Evolutionary conservation across 2,113 vertebrate species (phyloP), one percentile per base, ranked within the genome.

Genomic region (Damaliscus lunatus): DNA sequence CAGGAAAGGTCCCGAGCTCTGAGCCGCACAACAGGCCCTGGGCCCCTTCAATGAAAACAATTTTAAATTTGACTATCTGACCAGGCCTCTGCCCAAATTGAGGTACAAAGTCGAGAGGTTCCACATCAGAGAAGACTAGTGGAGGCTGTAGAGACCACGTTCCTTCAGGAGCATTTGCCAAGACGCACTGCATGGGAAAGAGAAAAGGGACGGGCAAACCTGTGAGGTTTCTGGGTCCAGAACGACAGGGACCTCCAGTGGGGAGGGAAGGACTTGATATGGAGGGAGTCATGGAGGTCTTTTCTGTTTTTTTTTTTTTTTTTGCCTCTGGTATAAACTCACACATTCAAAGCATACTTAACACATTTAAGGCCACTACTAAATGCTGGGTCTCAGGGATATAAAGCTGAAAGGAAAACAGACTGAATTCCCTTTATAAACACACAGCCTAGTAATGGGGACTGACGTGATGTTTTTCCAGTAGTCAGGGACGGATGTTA

Each of bases 101-200:
- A 48, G 53, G 40, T 21, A 23, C 59, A 57, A 86, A 80, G 21
- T 12, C 13, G 2, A 40, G 59, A 12, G 36, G 25, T 90, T 29
- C 67, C 15, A 33, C 12, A 3, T 50, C 21, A 25, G 7, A 3
- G 16, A 48, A 29, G 78, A 33, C 1, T 1, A 13, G 48, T 80
- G 16, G n/a, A 55, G 21, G 14, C 23, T 27, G 2, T 27, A 12
- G 33, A 52, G 48, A 8, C 11, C 46, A 27, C 5, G 52, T 43
- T 57, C 64, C 17, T 77, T 25, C 53, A 21, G 71, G 60, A 59
- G 52, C 31, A 1, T 29, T 57, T 64, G 55, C 29, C 60, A 64
- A 57, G 48, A 60, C 0, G 8, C 1, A 2, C 46, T 50, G 0
- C 0, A 0, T 40, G 11, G 40, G 64, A 48, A 55, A 23, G 7